A percentile compares a stretch with the other conserved stretches of the same genome.
phyloP scores from a whole-genome alignment of 1,140 invertebrate genomes.

The Drosophila tani region DNA sequence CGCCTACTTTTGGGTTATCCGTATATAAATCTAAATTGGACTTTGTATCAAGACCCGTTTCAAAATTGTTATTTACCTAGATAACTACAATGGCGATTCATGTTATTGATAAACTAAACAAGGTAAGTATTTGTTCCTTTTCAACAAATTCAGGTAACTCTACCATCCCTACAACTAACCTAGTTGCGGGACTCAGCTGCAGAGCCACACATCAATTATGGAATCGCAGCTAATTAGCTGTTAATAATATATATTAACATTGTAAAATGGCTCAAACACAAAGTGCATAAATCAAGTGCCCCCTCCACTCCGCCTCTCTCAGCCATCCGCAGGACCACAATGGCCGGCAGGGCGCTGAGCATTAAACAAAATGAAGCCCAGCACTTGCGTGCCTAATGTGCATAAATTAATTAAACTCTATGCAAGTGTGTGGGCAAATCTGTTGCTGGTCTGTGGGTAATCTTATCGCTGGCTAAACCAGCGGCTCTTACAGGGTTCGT shows the following conservation, averaged over 20 bases:
- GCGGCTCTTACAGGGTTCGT: conserved; percentile 63
- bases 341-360: conserved; percentile 20
- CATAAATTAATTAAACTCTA: conserved; percentile 73
- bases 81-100: no score
- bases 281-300: conserved; percentile 75
- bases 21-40: no score
- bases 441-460: conserved; percentile 10
- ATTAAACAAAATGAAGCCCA: conserved; percentile 53
- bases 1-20: background rate
- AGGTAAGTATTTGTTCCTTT: no score
- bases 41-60: no score
- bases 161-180: conserved; percentile 5
- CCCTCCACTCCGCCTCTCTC: background rate
- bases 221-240: conserved; percentile 78
- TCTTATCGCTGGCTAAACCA: conserved; percentile 70
- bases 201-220: conserved; percentile 51
- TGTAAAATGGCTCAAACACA: conserved; percentile 61
- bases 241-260: conserved; percentile 82
- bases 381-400: conserved; percentile 74
- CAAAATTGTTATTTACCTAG: no score
- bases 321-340: conserved; percentile 35
- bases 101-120: no score
- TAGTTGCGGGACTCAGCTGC: background rate
- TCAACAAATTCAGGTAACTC: background rate
- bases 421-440: conserved; percentile 20